These are phyloP conservation scores for Pipistrellus pipistrellus DNA, from an alignment of 2,797 vertebrate genomes.

Conservation along the genomic window DNA sequence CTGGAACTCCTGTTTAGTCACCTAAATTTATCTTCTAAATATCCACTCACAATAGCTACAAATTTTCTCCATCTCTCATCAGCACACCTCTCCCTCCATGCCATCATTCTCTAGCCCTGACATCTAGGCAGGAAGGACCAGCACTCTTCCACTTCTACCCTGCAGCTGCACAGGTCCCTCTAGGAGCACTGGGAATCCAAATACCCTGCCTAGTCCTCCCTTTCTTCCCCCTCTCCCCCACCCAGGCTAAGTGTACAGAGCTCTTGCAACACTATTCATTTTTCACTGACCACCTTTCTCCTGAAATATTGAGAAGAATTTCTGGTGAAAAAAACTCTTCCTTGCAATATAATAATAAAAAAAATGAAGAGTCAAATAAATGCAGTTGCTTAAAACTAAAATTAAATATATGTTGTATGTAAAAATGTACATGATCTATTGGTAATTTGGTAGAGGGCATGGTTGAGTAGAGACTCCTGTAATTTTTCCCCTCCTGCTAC, in stretches of 20 bases:
- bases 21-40: conserved; percentile 5
- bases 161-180: background rate
- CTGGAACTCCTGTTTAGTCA: background rate
- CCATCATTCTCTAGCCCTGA: background rate
- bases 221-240: background rate
- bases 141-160: background rate
- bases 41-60: background rate
- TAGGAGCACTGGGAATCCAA: background rate
- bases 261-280: background rate
- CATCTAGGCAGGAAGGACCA: background rate
- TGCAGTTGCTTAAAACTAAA: conserved; percentile 45
- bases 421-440: background rate
- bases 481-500: background rate
- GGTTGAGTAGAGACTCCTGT: background rate
- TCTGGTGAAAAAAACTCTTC: background rate
- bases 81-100: background rate
- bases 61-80: background rate
- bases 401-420: background rate
- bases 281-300: background rate
- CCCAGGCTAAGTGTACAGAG: background rate
- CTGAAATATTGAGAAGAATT: conserved; percentile 10
- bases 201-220: background rate
- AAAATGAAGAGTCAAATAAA: conserved; percentile 13
- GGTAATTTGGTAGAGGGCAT: background rate
- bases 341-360: background rate